Evolutionary conservation across 2,113 vertebrate genomes (phyloP).

Genomic region (Anseranas semipalmata): DNA sequence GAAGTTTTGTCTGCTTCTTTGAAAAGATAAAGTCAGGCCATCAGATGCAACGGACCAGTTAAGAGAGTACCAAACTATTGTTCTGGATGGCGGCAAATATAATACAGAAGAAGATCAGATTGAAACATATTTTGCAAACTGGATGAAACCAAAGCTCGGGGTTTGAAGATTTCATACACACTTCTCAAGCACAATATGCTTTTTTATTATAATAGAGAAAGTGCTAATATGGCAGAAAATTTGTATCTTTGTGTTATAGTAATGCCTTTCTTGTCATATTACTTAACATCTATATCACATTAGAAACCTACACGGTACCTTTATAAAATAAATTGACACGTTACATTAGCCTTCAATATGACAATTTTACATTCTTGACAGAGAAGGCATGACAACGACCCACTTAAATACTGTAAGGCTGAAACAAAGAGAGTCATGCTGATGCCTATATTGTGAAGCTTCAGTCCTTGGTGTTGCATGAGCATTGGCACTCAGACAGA

Average conservation of each 20-base stretch:
- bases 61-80: not conserved
- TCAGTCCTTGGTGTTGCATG: not conserved
- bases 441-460: not conserved
- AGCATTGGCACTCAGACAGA: fast-evolving
- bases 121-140: conserved; percentile 16
- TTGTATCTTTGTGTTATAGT: not conserved
- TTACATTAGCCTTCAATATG: conserved; percentile 2
- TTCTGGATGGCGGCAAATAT: not conserved
- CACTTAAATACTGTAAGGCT: not conserved
- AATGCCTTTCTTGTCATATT: conserved; percentile 16
- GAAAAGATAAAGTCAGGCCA: conserved; percentile 21
- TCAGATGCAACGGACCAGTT: not conserved
- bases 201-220: conserved; percentile 15
- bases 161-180: not conserved
- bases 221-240: conserved; percentile 13
- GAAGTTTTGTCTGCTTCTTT: conserved; percentile 18
- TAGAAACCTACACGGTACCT: not conserved
- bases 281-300: not conserved
- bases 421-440: not conserved
- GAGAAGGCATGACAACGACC: not conserved
- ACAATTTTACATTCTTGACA: conserved; percentile 10
- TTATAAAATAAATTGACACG: conserved; percentile 36
- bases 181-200: not conserved
- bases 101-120: not conserved
- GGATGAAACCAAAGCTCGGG: not conserved